Percentiles rank a stretch among this genome's conserved stretches.
These are phyloP conservation scores for Cistogaster globosa DNA, from an alignment of 2,888 invertebrate genomes.

Conservation along the genomic window DNA sequence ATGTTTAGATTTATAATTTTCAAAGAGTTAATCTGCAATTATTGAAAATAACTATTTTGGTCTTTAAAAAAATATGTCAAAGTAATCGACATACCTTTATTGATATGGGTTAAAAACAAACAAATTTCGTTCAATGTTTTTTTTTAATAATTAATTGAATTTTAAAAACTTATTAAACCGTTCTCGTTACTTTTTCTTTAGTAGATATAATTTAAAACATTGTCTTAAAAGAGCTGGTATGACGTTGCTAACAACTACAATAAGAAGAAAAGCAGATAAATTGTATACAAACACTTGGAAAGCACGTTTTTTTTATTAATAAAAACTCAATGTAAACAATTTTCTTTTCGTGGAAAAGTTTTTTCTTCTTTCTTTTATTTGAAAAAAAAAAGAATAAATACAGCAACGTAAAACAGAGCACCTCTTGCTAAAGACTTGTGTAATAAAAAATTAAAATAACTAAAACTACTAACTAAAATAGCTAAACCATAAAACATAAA, in stretches of 20 bases:
- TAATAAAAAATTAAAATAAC: slow-evolving; percentile 33
- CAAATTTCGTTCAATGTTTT: too few relatives aligned
- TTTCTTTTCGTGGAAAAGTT: slow-evolving; percentile 67
- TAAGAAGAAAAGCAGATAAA: slow-evolving; percentile 33
- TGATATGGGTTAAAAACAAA: too few relatives aligned
- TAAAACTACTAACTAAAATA: slow-evolving; percentile 20
- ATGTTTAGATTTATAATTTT: too few relatives aligned
- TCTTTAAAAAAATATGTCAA: too few relatives aligned
- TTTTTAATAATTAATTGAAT: too few relatives aligned
- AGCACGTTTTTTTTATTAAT: slow-evolving; percentile 56
- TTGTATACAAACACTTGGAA: slow-evolving; percentile 54
- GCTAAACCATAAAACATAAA: slow-evolving; percentile 40
- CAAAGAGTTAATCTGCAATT: too few relatives aligned
- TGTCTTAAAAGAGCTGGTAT: slow-evolving; percentile 54
- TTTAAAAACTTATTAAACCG: neutral
- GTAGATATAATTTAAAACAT: slow-evolving; percentile 1
- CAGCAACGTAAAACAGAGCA: slow-evolving; percentile 48
- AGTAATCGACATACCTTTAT: too few relatives aligned
- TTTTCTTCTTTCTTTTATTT: slow-evolving; percentile 23
- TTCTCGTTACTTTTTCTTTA: neutral
- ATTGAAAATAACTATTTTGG: too few relatives aligned
- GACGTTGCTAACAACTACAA: slow-evolving; percentile 38
- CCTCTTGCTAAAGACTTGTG: slow-evolving; percentile 38
- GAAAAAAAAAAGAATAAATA: slow-evolving; percentile 1
- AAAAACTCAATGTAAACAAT: slow-evolving; percentile 66